Evolutionary conservation across 64 coral and sea anemone species (phyloP), one percentile per base, ranked within the genome.

Genomic region (Montipora foliosa): DNA sequence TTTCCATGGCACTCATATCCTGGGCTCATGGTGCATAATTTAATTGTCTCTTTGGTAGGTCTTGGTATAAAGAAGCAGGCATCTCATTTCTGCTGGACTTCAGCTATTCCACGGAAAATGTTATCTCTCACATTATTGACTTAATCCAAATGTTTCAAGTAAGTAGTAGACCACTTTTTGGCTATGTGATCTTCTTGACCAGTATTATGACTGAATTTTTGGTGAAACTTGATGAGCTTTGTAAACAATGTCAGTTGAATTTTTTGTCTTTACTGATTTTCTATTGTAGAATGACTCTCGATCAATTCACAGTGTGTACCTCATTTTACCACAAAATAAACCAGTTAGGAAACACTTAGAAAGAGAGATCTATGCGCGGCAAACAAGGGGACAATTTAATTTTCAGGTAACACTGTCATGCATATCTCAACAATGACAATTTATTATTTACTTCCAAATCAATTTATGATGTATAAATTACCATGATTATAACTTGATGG

Each of bases 271-370:
- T 49, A 17, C 4, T 44, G 14, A 37, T 57, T 57, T 57, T 57
- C 11, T 57, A 6, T 59, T 88, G 51, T 46, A 89, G 88, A 89
- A 72, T 86, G 82, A 86, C 5, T 50, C 15, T 47, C 45, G 82
- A 51, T 86, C 82, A 50, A 20, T 86, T 47, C 62, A 64, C 69
- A 74, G 79, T 12, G 49, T 83, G 46, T 97, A 95, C 81, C 66
- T 97, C 29, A 92, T 97, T 80, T 73, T 88, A 58, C 96, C 96
- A n/a, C 92, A 89, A n/a, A 48, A 89, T 61, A 97, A 91, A 49
- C 78, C 86, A 49, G 77, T 79, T 45, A 97, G 94, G 89, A 97
- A 94, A 76, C 74, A 92, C 8, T 85, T 97, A 44, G 70, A 82
- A 47, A 97, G 79, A 79, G 81, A 97, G 49, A 95, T 97, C 72